phyloP scores from a whole-genome alignment of 2,113 vertebrate species.

The Callithrix jacchus region DNA sequence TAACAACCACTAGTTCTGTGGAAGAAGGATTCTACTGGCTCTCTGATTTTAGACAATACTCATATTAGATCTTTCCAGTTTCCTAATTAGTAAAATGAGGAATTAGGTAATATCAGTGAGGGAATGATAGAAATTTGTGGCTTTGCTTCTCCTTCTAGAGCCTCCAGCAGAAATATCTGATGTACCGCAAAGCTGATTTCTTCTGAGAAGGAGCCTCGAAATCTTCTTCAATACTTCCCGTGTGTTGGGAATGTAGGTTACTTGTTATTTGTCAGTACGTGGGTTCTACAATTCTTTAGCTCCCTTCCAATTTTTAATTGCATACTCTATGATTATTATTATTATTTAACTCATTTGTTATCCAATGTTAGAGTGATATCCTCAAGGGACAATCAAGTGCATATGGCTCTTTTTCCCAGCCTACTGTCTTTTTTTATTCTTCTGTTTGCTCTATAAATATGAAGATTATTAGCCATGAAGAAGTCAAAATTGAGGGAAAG shows the following conservation, averaged over 20 bases:
- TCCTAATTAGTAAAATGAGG: neutral
- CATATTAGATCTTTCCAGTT: neutral
- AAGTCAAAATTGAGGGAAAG: constrained; percentile 36
- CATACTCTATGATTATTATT: constrained; percentile 4
- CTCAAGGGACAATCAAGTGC: neutral
- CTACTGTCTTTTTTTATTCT: neutral
- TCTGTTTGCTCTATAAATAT: constrained; percentile 43
- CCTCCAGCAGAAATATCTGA: neutral
- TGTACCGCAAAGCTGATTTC: neutral
- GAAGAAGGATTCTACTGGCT: neutral
- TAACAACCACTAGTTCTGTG: neutral
- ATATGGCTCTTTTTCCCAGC: constrained; percentile 33
- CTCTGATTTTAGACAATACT: neutral
- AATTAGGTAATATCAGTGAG: neutral
- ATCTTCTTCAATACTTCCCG: neutral
- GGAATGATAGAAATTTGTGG: neutral
- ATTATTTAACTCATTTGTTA: constrained; percentile 31
- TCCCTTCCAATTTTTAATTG: constrained; percentile 31
- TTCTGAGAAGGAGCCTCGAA: neutral
- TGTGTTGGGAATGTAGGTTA: neutral
- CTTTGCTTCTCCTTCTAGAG: neutral
- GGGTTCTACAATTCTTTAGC: neutral
- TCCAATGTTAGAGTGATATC: constrained; percentile 3
- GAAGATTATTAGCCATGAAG: constrained; percentile 53
- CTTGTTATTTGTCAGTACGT: neutral